These are phyloP conservation scores for Todus mexicanus DNA, from an alignment of 2,797 vertebrate genomes.

Conservation along the genomic window DNA sequence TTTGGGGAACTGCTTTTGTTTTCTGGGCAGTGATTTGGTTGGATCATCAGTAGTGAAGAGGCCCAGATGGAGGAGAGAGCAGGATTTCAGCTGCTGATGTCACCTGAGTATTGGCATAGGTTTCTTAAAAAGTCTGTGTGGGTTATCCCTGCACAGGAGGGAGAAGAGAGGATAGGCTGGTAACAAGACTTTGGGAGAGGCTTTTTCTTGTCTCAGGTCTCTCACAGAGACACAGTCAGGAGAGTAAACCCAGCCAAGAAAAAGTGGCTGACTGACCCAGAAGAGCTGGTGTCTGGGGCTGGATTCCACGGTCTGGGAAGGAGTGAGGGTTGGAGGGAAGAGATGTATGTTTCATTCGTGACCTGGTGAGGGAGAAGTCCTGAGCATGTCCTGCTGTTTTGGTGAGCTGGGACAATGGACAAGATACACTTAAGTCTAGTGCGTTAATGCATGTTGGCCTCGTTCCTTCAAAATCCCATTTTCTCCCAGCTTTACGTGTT, in stretches of 20 bases:
- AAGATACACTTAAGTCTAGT: neutral
- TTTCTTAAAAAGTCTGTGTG: neutral
- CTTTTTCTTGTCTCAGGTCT: neutral
- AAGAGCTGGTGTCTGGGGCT: neutral
- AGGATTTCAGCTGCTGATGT: neutral
- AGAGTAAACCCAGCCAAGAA: neutral
- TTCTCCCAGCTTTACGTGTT: neutral
- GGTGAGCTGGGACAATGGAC: neutral
- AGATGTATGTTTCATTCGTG: fast-evolving
- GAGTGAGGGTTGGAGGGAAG: neutral
- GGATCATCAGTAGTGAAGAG: neutral
- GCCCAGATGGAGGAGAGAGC: neutral
- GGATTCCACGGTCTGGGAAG: neutral
- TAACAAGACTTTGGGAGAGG: neutral
- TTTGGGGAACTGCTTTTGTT: neutral
- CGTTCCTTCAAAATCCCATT: neutral
- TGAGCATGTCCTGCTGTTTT: neutral
- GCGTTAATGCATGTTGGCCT: neutral
- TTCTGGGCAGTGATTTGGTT: neutral
- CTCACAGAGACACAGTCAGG: neutral
- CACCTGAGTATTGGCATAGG: neutral
- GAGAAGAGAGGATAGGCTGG: neutral
- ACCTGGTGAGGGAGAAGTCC: neutral
- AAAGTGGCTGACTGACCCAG: neutral
- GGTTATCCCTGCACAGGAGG: neutral